Evolutionary conservation across 2,888 invertebrate genomes (phyloP).

Genomic region (Cerastis leucographa): DNA sequence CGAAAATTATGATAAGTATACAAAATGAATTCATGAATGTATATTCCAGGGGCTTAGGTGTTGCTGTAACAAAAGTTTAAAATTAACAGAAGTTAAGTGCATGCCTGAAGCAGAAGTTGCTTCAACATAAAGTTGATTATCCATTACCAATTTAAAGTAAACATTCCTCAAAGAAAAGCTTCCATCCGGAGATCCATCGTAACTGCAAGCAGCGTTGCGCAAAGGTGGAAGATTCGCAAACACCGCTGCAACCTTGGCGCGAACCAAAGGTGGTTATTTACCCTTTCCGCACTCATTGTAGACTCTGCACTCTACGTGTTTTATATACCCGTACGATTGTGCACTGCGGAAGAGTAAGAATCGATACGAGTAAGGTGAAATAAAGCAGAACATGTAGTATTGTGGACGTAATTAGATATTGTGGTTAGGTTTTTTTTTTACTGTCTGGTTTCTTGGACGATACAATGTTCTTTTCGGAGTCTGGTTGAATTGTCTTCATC

Average conservation of each 20-base stretch:
- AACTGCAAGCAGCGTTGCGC: conserved; percentile 21
- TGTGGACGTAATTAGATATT: conserved; percentile 20
- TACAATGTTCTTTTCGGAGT: background rate
- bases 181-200: conserved; percentile 25
- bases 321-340: conserved; percentile 54
- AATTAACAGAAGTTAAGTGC: background rate
- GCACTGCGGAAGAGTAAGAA: conserved; percentile 57
- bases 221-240: conserved; percentile 53
- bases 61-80: background rate
- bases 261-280: conserved; percentile 63
- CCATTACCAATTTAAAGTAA: conserved; percentile 33
- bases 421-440: background rate
- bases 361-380: conserved; percentile 44
- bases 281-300: conserved; percentile 48
- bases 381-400: conserved; percentile 16
- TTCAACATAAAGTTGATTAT: conserved; percentile 5
- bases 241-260: conserved; percentile 49
- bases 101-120: background rate
- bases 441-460: background rate
- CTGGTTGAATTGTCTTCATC: background rate
- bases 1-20: conserved; percentile 44
- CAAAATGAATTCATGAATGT: conserved; percentile 36
- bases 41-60: conserved; percentile 10
- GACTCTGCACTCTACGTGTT: conserved; percentile 61
- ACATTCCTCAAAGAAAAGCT: conserved; percentile 37